Evolutionary conservation across 2,888 invertebrate genomes (phyloP).

Genomic region (Epistrophe grossulariae): DNA sequence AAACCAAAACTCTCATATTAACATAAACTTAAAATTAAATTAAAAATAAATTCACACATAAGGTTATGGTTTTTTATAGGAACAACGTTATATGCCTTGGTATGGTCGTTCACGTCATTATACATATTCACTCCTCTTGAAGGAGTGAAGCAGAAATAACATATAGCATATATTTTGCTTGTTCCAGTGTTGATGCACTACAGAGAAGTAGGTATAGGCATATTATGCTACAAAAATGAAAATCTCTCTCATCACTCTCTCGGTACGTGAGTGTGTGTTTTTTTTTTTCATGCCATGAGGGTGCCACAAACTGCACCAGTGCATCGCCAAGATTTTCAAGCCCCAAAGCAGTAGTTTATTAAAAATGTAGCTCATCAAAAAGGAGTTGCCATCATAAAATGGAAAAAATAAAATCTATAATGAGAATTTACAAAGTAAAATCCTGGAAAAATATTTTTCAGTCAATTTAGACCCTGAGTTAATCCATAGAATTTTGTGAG

Average conservation of each 20-base stretch:
- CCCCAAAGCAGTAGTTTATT: slow-evolving; percentile 43
- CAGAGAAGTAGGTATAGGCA: not conserved
- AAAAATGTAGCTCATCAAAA: slow-evolving; percentile 38
- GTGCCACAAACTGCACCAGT: slow-evolving; percentile 33
- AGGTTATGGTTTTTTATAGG: not conserved
- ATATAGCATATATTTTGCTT: not conserved
- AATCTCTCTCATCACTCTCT: not conserved
- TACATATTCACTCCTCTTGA: slow-evolving; percentile 21
- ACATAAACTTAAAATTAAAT: slow-evolving; percentile 32
- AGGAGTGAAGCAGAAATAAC: slow-evolving; percentile 33
- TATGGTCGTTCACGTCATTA: slow-evolving; percentile 19
- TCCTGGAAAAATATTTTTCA: too few species aligned
- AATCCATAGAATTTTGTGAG: too few species aligned
- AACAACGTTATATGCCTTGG: not conserved
- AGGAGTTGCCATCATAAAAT: not conserved
- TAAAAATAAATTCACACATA: slow-evolving; percentile 39
- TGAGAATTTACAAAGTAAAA: not conserved
- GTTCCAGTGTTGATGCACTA: slow-evolving; percentile 16
- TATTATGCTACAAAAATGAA: not conserved
- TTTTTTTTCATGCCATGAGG: not conserved
- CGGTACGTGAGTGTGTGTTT: not conserved
- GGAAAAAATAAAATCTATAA: not conserved
- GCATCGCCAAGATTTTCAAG: slow-evolving; percentile 26
- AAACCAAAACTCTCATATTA: not conserved
- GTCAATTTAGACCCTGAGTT: too few species aligned